These are phyloP conservation scores for Phoxinus phoxinus DNA, from an alignment of 2,113 vertebrate species.

Conservation along the genomic window DNA sequence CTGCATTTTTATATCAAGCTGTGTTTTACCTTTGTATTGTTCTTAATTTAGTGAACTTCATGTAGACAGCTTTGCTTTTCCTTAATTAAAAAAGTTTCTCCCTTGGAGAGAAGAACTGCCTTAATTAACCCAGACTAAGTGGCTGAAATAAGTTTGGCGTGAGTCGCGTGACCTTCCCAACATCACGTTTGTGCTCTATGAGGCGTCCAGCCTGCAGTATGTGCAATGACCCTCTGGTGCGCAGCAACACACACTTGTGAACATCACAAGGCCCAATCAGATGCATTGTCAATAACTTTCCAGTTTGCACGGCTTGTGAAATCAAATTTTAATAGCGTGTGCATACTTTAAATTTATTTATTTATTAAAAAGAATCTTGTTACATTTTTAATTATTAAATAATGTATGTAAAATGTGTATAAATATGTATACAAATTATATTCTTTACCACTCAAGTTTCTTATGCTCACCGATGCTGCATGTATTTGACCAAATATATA, in stretches of 20 bases:
- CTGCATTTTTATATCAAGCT: slow-evolving; percentile 11
- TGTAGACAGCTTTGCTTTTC: not conserved
- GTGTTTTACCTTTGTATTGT: slow-evolving; percentile 4
- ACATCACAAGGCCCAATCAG: not conserved
- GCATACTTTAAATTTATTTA: not conserved
- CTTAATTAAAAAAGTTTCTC: slow-evolving; percentile 36
- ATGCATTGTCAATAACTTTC: not conserved
- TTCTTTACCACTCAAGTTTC: no score
- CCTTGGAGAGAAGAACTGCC: slow-evolving; percentile 25
- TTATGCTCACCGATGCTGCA: not conserved
- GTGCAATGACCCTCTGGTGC: slow-evolving; percentile 1
- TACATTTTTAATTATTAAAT: not conserved
- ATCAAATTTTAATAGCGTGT: not conserved
- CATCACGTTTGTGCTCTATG: not conserved
- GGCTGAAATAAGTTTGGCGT: slow-evolving; percentile 16
- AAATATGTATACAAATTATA: not conserved
- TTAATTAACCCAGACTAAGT: slow-evolving; percentile 46
- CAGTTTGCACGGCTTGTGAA: not conserved
- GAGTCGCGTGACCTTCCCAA: slow-evolving; percentile 14
- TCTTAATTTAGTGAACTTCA: not conserved
- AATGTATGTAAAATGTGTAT: not conserved
- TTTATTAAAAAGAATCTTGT: not conserved
- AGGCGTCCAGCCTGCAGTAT: not conserved
- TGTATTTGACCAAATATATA: not conserved
- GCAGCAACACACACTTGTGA: not conserved